Percentiles rank a stretch among this genome's conserved stretches.
These are phyloP conservation scores for Glossophaga mutica DNA, from an alignment of 2,797 vertebrate species.

Conservation along the genomic window DNA sequence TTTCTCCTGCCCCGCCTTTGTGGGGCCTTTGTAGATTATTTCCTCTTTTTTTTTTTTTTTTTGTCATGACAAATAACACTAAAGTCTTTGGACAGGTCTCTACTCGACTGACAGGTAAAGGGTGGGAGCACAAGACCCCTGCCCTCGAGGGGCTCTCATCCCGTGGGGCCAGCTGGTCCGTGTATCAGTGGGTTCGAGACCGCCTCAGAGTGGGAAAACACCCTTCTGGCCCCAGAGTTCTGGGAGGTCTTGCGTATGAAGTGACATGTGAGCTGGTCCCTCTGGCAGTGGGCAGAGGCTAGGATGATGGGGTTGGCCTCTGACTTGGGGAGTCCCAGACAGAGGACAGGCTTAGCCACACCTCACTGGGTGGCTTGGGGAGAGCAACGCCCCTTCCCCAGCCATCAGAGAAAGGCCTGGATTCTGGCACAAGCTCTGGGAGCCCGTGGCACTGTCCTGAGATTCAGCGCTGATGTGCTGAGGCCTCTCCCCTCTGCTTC, in stretches of 20 bases:
- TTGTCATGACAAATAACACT: not conserved
- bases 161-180: not conserved
- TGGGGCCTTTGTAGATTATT: not conserved
- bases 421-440: not conserved
- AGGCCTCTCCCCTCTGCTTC: not conserved
- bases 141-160: not conserved
- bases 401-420: not conserved
- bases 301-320: not conserved
- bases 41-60: not conserved
- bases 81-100: not conserved
- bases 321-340: not conserved
- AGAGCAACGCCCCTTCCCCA: not conserved
- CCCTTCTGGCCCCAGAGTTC: too few species aligned
- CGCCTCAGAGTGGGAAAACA: not conserved
- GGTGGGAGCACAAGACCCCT: not conserved
- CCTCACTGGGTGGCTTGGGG: not conserved
- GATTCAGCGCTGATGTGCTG: not conserved
- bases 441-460: not conserved
- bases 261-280: not conserved
- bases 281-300: not conserved
- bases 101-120: not conserved
- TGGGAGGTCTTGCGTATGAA: not conserved
- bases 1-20: not conserved
- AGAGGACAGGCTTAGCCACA: not conserved
- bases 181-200: not conserved